Evolutionary conservation across 2,888 invertebrate species (phyloP), one percentile per base, ranked within the genome.

Genomic region (Nemapogon koenigi): DNA sequence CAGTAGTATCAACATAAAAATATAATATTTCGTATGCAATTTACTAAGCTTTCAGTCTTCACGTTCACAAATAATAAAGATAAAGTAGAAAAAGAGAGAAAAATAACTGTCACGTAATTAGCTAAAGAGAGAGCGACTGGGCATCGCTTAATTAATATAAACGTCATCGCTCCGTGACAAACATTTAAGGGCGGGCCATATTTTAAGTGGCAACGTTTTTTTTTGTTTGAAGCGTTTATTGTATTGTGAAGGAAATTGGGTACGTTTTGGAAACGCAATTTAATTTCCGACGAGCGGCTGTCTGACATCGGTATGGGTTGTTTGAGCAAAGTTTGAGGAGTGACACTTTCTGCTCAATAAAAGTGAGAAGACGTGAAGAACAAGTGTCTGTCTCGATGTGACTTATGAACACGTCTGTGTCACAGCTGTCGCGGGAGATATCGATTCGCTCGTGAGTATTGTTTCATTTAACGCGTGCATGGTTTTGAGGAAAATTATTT

Each of bases 61-160:
- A n/a, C 33, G 4, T 33, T 28, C 18, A 11, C 16, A 33, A 6
- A 13, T 33, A 33, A 33, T 33, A 33, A 33, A 33, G 33, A 33
- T 19, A 33, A 33, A 33, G 19, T 33, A 19, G 19, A 33, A 31
- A 33, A 33, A 33, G 33, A 14, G 17, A 19, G 33, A 33, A 33
- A 33, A 33, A 19, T 33, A 33, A 16, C 15, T 19, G 33, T 33
- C 33, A 33, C 33, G 33, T 33, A 33, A 33, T 33, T 33, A 33
- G 19, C 33, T 19, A 33, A 33, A 33, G 33, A 33, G 33, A 18
- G 33, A 33, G n/a, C n/a, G 33, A 33, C 33, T 18, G 19, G 19
- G 33, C 33, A 33, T 19, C 33, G 10, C n/a, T 33, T 33, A 33
- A 33, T 33, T 33, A 33, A 33, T 33, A 33, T 33, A 33, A 33